phyloP scores from a whole-genome alignment of 1,140 invertebrate genomes.

The Sarcophaga bullata region DNA sequence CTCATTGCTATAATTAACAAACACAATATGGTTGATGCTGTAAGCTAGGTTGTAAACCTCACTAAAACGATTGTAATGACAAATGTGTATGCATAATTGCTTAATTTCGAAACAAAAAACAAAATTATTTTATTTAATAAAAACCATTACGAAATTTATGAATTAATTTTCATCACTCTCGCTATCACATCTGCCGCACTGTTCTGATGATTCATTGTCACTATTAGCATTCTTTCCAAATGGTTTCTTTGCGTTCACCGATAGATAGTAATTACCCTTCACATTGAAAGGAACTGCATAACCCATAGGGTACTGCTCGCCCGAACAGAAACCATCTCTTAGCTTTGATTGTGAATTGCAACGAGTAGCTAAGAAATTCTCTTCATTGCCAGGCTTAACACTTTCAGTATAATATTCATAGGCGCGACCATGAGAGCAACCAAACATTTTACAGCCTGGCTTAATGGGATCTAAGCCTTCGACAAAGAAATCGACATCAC shows the following conservation, averaged over 20 bases:
- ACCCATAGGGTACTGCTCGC: constrained; percentile 41
- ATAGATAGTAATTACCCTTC: constrained; percentile 42
- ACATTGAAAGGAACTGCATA: constrained; percentile 12
- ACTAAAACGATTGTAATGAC: no score
- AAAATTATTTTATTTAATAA: no score
- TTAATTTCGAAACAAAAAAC: no score
- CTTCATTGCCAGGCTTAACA: constrained; percentile 55
- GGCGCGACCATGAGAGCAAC: constrained; percentile 72
- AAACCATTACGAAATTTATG: no score
- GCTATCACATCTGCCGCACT: neutral
- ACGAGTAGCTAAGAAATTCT: constrained; percentile 42
- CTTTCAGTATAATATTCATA: constrained; percentile 71
- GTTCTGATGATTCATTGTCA: neutral
- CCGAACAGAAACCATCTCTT: constrained; percentile 14
- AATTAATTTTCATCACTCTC: neutral
- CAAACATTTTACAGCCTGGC: constrained; percentile 57
- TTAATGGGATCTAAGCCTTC: constrained; percentile 3
- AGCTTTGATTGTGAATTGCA: constrained; percentile 39
- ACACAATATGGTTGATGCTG: no score
- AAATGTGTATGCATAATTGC: no score
- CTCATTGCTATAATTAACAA: no score
- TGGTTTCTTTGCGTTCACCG: constrained; percentile 31
- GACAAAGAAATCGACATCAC: constrained; percentile 6
- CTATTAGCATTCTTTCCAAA: constrained; percentile 38
- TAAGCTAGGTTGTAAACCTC: no score